Percentiles rank a stretch among this genome's conserved stretches.
phyloP scores from a whole-genome alignment of 1,140 invertebrate species.

The Andricus grossulariae region DNA sequence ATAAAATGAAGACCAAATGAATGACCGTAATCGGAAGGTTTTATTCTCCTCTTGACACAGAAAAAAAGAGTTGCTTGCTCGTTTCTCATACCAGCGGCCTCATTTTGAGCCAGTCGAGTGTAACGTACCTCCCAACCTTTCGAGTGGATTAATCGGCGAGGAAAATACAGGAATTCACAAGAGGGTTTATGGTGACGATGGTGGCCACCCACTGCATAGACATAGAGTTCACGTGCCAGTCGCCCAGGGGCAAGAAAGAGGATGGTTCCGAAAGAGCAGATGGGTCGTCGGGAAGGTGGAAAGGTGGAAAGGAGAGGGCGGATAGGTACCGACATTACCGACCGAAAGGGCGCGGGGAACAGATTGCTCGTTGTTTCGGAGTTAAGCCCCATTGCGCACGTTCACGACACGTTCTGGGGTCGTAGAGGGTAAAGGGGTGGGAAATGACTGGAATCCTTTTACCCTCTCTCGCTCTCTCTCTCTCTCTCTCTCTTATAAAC shows the following conservation, averaged over 20 bases:
- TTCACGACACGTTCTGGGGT: constrained; percentile 49
- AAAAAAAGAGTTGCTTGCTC: constrained; percentile 6
- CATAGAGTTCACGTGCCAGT: constrained; percentile 5
- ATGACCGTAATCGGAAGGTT: constrained; percentile 1
- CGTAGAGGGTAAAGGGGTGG: constrained; percentile 36
- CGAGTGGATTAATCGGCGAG: constrained; percentile 41
- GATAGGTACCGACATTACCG: constrained; percentile 51
- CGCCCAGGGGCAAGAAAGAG: constrained; percentile 35
- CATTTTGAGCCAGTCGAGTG: constrained; percentile 50
- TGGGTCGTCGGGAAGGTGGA: neutral
- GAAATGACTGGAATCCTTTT: constrained; percentile 48
- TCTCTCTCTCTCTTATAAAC: constrained; percentile 36
- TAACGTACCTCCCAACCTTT: constrained; percentile 34
- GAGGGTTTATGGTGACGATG: neutral
- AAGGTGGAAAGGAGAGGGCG: constrained; percentile 36
- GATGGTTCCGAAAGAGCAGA: neutral
- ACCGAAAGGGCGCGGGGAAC: constrained; percentile 53
- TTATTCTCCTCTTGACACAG: neutral
- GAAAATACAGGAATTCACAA: constrained; percentile 35
- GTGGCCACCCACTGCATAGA: neutral
- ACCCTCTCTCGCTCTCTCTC: neutral
- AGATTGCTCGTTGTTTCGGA: constrained; percentile 65
- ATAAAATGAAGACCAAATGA: neutral
- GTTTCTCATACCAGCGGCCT: constrained; percentile 46
- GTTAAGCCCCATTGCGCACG: constrained; percentile 60